A percentile compares a stretch with the other conserved stretches of the same genome.
phyloP scores from a whole-genome alignment of 1,140 invertebrate genomes.

The Drosophila biarmipes region DNA sequence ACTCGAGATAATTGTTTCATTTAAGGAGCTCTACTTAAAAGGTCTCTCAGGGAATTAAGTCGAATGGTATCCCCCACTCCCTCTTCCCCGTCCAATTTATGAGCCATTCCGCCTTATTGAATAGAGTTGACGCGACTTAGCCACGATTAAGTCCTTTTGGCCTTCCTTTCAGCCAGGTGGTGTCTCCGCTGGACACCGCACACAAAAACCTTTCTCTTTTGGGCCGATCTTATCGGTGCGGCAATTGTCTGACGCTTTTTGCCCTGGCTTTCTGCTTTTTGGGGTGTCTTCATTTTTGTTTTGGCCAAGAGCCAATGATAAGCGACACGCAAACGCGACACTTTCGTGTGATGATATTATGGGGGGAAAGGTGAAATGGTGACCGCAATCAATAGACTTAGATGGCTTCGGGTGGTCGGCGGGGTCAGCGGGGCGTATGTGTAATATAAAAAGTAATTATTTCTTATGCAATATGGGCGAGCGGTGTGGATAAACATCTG shows the following conservation, averaged over 20 bases:
- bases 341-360: conserved; percentile 24
- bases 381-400: conserved; percentile 75
- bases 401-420: conserved; percentile 11
- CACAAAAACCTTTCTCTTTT: conserved; percentile 59
- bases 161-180: conserved; percentile 17
- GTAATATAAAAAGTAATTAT: conserved; percentile 83
- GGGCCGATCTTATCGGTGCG: conserved; percentile 68
- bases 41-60: neutral
- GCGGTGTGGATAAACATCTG: conserved; percentile 66
- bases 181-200: conserved; percentile 36
- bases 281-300: conserved; percentile 50
- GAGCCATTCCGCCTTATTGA: conserved; percentile 55
- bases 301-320: conserved; percentile 49
- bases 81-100: conserved; percentile 34
- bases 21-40: neutral
- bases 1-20: neutral
- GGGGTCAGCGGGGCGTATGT: conserved; percentile 58
- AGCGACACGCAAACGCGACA: conserved; percentile 70
- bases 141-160: conserved; percentile 48
- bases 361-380: conserved; percentile 24
- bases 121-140: conserved; percentile 55
- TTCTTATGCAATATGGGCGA: conserved; percentile 76
- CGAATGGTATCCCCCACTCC: neutral
- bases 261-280: conserved; percentile 38
- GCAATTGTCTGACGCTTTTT: conserved; percentile 79